These are phyloP conservation scores for Volucella bombylans DNA, from an alignment of 2,888 invertebrate species.

Conservation along the genomic window DNA sequence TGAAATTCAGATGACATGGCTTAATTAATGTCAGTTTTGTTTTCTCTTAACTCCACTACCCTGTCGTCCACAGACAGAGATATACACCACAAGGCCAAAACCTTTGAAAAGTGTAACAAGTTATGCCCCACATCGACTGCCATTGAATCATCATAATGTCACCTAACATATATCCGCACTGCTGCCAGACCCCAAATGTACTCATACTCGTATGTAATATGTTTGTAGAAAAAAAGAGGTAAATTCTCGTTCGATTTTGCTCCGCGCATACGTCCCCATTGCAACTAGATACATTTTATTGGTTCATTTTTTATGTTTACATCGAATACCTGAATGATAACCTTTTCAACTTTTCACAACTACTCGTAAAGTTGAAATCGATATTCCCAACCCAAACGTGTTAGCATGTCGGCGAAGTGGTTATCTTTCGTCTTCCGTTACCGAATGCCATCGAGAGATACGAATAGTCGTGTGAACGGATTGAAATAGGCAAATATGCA, in stretches of 20 bases:
- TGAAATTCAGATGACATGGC: no score
- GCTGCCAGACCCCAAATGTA: no score
- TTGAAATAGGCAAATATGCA: conserved; percentile 32
- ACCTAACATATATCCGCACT: no score
- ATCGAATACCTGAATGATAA: conserved; percentile 23
- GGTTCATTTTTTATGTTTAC: neutral
- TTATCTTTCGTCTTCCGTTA: conserved; percentile 42
- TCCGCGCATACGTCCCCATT: neutral
- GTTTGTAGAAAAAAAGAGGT: neutral
- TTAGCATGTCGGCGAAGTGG: conserved; percentile 48
- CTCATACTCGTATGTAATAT: no score
- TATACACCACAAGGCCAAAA: no score
- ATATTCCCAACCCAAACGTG: conserved; percentile 23
- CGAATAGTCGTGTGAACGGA: conserved; percentile 37
- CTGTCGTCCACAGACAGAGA: no score
- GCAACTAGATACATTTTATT: neutral
- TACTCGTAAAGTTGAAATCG: conserved; percentile 35
- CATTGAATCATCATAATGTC: no score
- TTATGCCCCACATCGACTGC: no score
- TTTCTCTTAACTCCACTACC: no score
- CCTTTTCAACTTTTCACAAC: conserved; percentile 28
- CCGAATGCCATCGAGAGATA: conserved; percentile 37
- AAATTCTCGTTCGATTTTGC: neutral
- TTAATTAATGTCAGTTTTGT: no score
- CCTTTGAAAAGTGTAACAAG: no score